Base-by-base conservation (phyloP, 2,797 vertebrate species). In the Coccyzus lansbergi region DNA sequence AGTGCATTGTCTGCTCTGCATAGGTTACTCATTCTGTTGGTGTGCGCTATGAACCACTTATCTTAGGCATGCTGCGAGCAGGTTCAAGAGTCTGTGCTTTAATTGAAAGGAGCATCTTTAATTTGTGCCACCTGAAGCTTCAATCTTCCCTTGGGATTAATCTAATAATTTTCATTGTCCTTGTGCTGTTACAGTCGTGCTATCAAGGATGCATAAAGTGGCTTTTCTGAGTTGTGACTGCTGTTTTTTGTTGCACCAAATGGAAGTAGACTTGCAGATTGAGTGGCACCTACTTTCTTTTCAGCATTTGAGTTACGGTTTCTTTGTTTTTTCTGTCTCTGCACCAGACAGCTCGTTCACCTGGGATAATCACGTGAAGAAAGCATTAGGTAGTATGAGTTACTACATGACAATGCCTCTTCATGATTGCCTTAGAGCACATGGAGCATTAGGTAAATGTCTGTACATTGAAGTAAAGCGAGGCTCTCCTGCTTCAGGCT, bases 361-460 rank as follows among this genome's bases (percentile, higher is more conserved):
- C 11, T 40, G 40, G 2, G 14, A 74, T 52, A 53, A 7, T 42
- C 55, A 28, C 0, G 0, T 40, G 56, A 83, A 68, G 46, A 84
- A 71, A 72, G 16, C 48, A 49, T 34, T 67, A 25, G 1, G 4
- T 42, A 29, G 7, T 51, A 17, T 31, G 12, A 46, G 33, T 49
- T 71, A 17, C 49, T 67, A 52, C 15, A 33, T 6, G 15, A 8
- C 62, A 33, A n/a, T 29, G 14, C 26, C 76, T 68, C n/a, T 29
- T 69, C n/a, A 38, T 33, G 17, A 19, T 42, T 48, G 7, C 20
- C 24, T 67, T 34, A 56, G 49, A 87, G n/a, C 10, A 36, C 19
- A 20, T 4, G n/a, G 12, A 72, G 8, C 5, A 28, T 20, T 31
- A 79, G 15, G 20, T 33, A 13, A 68, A 55, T 1, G 0, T 24